These are phyloP conservation scores for Eristalinus aeneus DNA, from an alignment of 2,888 invertebrate genomes.

Conservation along the genomic window DNA sequence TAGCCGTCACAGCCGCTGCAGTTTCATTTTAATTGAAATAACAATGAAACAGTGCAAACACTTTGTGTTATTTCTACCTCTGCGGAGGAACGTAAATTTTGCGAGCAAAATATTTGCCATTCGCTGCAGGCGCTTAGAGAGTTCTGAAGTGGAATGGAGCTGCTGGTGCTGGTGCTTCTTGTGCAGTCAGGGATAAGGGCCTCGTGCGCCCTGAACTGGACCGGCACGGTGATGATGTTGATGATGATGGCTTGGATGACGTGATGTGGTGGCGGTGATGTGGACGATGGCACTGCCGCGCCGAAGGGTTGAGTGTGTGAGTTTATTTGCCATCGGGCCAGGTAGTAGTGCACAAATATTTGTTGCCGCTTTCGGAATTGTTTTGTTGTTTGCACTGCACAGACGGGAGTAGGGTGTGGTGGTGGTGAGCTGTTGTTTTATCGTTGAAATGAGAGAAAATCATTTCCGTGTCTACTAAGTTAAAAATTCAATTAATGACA, in stretches of 20 bases:
- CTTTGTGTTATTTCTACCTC: constrained; percentile 69
- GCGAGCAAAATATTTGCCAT: constrained; percentile 64
- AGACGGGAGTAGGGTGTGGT: background rate
- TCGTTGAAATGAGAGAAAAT: constrained; percentile 39
- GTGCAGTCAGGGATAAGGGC: constrained; percentile 28
- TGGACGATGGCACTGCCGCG: constrained; percentile 1
- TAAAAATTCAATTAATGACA: constrained; percentile 54
- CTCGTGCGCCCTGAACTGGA: constrained; percentile 36
- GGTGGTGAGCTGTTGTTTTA: constrained; percentile 16
- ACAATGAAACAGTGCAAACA: constrained; percentile 69
- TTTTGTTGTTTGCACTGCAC: constrained; percentile 48
- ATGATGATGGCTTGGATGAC: constrained; percentile 34
- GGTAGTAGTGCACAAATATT: constrained; percentile 63
- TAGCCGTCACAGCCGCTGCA: constrained; percentile 33
- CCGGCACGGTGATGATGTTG: background rate
- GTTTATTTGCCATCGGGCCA: constrained; percentile 45
- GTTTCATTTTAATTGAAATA: constrained; percentile 69
- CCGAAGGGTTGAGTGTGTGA: background rate
- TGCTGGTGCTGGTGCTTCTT: background rate
- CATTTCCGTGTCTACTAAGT: constrained; percentile 34
- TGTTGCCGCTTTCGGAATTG: constrained; percentile 55
- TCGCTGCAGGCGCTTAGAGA: constrained; percentile 49
- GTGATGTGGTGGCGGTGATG: constrained; percentile 19
- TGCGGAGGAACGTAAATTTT: constrained; percentile 65
- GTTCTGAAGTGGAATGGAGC: constrained; percentile 23